Conservation (phyloP, 2,113 vertebrate genomes). For the Theropithecus gelada region DNA sequence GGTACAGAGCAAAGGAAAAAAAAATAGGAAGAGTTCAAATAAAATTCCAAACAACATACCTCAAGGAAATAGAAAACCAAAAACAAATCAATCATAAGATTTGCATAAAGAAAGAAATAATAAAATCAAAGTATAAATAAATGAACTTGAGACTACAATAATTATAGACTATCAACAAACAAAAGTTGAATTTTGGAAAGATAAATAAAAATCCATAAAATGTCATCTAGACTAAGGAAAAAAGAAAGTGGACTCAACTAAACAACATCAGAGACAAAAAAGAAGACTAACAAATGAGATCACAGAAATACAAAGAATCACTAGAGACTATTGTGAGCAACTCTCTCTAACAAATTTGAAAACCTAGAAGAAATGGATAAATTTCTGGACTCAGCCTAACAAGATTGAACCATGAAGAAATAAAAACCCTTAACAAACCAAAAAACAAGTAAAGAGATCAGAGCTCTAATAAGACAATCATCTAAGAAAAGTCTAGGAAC, state of each 20-base stretch:
- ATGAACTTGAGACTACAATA: background rate
- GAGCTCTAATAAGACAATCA: background rate
- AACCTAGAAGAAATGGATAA: background rate
- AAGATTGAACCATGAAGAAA: background rate
- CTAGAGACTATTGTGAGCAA: background rate
- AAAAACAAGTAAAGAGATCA: background rate
- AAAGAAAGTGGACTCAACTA: background rate
- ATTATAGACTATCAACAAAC: background rate
- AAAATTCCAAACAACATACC: background rate
- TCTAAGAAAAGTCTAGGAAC: background rate
- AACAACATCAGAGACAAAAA: background rate
- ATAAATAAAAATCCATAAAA: background rate
- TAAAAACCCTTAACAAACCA: background rate
- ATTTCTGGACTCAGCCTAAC: background rate
- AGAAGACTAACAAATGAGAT: background rate
- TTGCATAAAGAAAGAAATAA: background rate
- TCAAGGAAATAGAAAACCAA: background rate
- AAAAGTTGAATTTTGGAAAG: background rate
- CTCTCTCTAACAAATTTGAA: background rate
- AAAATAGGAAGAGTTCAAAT: background rate
- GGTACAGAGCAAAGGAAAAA: background rate
- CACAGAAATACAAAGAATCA: background rate
- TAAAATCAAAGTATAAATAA: background rate
- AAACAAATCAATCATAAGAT: background rate
- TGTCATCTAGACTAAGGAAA: background rate